Base-by-base conservation (phyloP, 2,797 vertebrate genomes). In the Echeneis naucrates region DNA sequence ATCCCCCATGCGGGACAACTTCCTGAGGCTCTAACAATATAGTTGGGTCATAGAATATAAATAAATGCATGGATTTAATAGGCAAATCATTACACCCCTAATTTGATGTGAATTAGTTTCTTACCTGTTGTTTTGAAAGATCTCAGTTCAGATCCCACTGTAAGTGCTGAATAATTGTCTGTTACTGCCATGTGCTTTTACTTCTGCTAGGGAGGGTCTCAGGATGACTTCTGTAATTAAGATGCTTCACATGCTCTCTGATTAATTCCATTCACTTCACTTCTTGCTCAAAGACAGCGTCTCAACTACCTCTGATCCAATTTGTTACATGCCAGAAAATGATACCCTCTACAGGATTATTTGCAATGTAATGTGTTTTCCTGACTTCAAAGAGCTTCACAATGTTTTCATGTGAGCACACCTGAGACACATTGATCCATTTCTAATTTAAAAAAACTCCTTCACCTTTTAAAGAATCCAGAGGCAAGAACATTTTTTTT, bases 231-330 rank as follows among this genome's bases (percentile, higher is more conserved):
- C 70, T 69, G 50, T 89, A 88, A 89, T 90, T 83, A 84, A 84
- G 78, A 86, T 75, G 68, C 35, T 72, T 90, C 63, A 32, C 57
- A 70, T 58, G 83, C 86, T 82, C 53, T 16, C 40, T 86, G 78
- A 89, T 88, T 85, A 76, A 85, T 87, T 84, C 76, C 61, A 63
- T 88, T 88, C 64, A 82, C 77, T 81, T 79, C 73, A 67, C 68
- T 67, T 82, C 61, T 40, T 77, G n/a, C 68, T 74, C 33, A 67
- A 80, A 75, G 62, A 86, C 80, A 56, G 45, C 38, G 78, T 47
- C 62, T 76, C 56, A 76, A 78, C 84, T 78, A 73, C 44, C 35
- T 48, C 47, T 63, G 81, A 74, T 74, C 66, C 42, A 70, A 53
- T 83, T 83, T 71, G 61, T 80, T 56, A 61, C 47, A 54, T 63